These are phyloP conservation scores for Leptobrachium ailaonicum DNA, from an alignment of 2,113 vertebrate species.

Conservation along the genomic window DNA sequence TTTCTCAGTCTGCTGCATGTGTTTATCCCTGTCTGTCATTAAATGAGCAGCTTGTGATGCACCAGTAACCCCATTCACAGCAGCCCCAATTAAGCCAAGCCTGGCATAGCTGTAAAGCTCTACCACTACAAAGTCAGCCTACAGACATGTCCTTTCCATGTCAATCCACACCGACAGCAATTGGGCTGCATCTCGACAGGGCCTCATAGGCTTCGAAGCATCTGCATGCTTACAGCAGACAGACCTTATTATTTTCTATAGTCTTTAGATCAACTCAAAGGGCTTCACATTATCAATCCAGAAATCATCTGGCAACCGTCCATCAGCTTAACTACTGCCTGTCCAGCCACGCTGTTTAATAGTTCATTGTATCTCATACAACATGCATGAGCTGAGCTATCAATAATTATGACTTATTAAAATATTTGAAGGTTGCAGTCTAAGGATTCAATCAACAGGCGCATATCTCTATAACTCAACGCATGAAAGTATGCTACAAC, in stretches of 20 bases:
- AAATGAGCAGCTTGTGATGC: constrained; percentile 24
- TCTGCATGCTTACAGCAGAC: neutral
- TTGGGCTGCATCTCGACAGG: constrained; percentile 1
- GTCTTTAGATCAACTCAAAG: neutral
- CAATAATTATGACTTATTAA: too few species aligned
- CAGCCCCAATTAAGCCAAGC: constrained; percentile 25
- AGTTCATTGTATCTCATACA: too few species aligned
- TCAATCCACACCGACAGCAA: constrained; percentile 5
- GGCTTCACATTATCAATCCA: neutral
- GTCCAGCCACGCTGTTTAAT: neutral
- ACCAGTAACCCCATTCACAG: constrained; percentile 17
- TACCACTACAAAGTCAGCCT: constrained; percentile 11
- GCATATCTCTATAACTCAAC: too few species aligned
- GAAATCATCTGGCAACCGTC: neutral
- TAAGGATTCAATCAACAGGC: too few species aligned
- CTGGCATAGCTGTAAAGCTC: constrained; percentile 15
- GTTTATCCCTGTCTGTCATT: constrained; percentile 22
- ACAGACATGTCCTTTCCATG: constrained; percentile 10
- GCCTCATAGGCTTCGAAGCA: neutral
- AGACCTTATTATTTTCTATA: neutral
- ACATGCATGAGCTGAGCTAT: too few species aligned
- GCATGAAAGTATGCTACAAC: too few species aligned
- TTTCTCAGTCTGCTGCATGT: neutral
- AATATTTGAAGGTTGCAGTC: too few species aligned
- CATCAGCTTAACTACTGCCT: neutral